Percentiles rank a stretch among this genome's conserved stretches.
These are phyloP conservation scores for Latrodectus geometricus DNA, from an alignment of 1,140 invertebrate species.

Conservation along the genomic window DNA sequence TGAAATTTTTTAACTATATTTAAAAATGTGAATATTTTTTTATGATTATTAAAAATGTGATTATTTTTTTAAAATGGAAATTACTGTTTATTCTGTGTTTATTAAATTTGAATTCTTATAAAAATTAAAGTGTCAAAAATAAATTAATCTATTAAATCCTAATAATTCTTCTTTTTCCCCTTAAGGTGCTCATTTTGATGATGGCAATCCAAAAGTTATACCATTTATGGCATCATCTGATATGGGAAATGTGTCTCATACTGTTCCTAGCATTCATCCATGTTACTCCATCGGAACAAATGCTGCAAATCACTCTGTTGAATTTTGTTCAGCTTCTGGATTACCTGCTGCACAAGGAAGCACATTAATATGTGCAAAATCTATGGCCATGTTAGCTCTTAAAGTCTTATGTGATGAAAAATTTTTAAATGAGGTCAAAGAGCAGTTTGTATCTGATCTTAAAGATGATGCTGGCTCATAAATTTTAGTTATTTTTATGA, in stretches of 20 bases:
- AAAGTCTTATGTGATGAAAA: conserved; percentile 51
- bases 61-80: background rate
- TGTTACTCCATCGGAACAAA: conserved; percentile 66
- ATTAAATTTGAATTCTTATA: background rate
- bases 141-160: too few relatives aligned
- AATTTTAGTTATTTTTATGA: background rate
- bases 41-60: too few relatives aligned
- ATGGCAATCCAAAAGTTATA: conserved; percentile 42
- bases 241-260: conserved; percentile 69
- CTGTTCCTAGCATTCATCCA: conserved; percentile 69
- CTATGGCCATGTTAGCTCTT: conserved; percentile 66
- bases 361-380: conserved; percentile 65
- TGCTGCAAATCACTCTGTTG: conserved; percentile 66
- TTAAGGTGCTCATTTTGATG: conserved; percentile 49
- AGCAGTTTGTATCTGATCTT: conserved; percentile 62
- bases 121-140: too few relatives aligned
- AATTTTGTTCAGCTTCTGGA: conserved; percentile 67
- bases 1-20: too few relatives aligned
- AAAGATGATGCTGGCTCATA: conserved; percentile 19
- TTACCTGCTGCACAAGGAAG: conserved; percentile 64
- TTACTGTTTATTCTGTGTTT: background rate
- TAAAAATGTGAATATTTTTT: too few relatives aligned
- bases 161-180: too few relatives aligned
- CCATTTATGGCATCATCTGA: conserved; percentile 66
- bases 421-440: conserved; percentile 41